phyloP scores from a whole-genome alignment of 2,797 vertebrate species.

The Lepidocolaptes lacrymiger region DNA sequence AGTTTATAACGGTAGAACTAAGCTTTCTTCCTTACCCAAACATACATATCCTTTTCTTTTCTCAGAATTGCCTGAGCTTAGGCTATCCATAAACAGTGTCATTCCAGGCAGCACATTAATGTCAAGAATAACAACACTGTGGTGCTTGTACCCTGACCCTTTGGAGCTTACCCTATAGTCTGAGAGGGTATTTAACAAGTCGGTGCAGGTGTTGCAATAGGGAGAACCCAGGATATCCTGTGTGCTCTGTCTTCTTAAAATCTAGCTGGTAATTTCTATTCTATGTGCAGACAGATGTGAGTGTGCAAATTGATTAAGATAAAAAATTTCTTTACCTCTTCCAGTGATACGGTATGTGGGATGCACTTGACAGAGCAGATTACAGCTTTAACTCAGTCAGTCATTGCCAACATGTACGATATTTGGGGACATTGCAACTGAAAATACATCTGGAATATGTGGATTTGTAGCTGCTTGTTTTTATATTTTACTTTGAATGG shows the following conservation, averaged over 20 bases:
- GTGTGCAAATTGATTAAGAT: not conserved
- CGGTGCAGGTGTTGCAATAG: not conserved
- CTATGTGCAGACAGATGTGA: not conserved
- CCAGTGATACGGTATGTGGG: not conserved
- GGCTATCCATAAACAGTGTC: not conserved
- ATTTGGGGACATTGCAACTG: not conserved
- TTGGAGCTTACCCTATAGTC: not conserved
- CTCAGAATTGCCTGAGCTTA: not conserved
- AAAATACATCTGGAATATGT: not conserved
- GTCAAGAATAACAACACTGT: not conserved
- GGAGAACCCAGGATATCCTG: not conserved
- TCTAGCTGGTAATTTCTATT: not conserved
- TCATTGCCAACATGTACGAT: not conserved
- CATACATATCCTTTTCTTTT: not conserved
- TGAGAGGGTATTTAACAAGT: not conserved
- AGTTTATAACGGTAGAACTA: rapidly evolving
- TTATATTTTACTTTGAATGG: not conserved
- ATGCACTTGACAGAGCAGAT: not conserved
- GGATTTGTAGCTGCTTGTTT: not conserved
- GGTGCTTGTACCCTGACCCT: rapidly evolving
- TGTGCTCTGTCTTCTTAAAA: not conserved
- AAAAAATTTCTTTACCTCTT: not conserved
- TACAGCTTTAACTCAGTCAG: not conserved
- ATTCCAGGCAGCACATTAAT: not conserved
- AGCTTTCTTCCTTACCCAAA: not conserved